Conservation (phyloP, 2,797 vertebrate genomes). For the Threskiornis aethiopicus region DNA sequence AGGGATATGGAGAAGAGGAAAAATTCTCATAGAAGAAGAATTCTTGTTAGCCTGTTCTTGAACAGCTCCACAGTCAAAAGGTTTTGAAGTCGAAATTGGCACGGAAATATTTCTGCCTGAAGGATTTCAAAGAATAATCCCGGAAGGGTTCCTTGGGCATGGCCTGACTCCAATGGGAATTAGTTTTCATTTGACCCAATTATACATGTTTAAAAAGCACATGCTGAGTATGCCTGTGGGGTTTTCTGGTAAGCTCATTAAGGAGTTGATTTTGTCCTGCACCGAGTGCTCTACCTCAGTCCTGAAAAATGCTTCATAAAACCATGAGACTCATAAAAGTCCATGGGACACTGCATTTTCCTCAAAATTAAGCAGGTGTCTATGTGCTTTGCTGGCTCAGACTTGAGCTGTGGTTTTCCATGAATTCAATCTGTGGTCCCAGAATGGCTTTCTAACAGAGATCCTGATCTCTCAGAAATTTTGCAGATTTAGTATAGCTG, state of each 20-base stretch:
- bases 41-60: constrained; percentile 12
- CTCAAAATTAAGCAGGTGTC: background rate
- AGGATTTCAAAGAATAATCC: constrained; percentile 62
- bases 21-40: constrained; percentile 18
- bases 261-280: constrained; percentile 16
- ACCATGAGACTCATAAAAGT: background rate
- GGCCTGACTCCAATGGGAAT: constrained; percentile 57
- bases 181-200: constrained; percentile 66
- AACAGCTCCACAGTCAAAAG: constrained; percentile 23
- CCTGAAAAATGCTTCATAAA: constrained; percentile 31
- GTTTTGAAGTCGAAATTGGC: constrained; percentile 50
- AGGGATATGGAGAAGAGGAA: constrained; percentile 2
- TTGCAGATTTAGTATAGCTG: background rate
- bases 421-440: background rate
- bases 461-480: background rate
- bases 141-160: constrained; percentile 44
- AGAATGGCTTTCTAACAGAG: background rate
- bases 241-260: constrained; percentile 62
- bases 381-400: background rate
- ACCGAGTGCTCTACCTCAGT: background rate
- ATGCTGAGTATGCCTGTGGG: constrained; percentile 28
- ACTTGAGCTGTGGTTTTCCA: background rate
- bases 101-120: constrained; percentile 53
- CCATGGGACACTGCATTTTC: background rate
- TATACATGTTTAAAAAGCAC: constrained; percentile 52